phyloP scores from a whole-genome alignment of 2,113 vertebrate genomes.

The Dryoscopus gambensis region DNA sequence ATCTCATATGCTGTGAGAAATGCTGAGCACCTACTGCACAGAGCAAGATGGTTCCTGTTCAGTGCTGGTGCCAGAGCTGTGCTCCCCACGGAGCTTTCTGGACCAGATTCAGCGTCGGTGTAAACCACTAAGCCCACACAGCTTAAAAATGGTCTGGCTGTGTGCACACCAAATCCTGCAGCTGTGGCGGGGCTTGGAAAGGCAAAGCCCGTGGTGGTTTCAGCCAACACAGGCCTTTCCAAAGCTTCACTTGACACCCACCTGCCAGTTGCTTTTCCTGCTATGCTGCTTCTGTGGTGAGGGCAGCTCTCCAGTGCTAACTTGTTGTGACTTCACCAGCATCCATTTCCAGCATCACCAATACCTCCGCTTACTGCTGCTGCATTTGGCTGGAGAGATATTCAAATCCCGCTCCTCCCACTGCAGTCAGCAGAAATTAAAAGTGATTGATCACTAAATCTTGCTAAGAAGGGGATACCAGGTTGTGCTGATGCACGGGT shows the following conservation, averaged over 20 bases:
- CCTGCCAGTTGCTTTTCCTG: not conserved
- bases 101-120: not conserved
- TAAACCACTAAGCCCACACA: not conserved
- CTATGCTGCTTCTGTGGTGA: not conserved
- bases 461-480: not conserved
- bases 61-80: not conserved
- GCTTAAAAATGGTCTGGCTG: not conserved
- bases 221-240: not conserved
- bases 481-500: rapidly evolving
- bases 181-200: not conserved
- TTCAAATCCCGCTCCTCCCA: not conserved
- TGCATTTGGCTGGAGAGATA: not conserved
- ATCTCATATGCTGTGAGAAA: rapidly evolving
- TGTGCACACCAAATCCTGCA: not conserved
- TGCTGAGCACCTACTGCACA: not conserved
- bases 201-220: not conserved
- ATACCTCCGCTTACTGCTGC: not conserved
- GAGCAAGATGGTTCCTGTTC: not conserved
- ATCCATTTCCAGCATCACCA: not conserved
- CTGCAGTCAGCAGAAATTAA: not conserved
- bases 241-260: not conserved
- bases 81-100: not conserved
- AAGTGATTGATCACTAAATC: not conserved
- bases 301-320: not conserved
- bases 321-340: not conserved